Evolutionary conservation across 2,888 invertebrate species (phyloP), one percentile per base, ranked within the genome.

Genomic region (Eupeodes luniger): DNA sequence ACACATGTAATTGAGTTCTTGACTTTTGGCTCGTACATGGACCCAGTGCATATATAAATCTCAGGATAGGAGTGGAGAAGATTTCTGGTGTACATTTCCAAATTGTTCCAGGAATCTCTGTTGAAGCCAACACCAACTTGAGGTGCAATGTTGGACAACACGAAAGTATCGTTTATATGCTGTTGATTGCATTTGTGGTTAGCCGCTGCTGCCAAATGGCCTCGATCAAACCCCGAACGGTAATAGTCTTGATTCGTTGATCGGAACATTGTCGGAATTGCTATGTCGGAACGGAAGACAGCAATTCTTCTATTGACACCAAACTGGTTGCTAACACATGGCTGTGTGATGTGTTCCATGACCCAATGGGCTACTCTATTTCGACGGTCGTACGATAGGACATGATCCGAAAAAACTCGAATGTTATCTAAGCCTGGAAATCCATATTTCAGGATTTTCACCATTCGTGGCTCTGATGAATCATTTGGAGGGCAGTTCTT

Each of bases 161-260:
- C 95, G 93, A 99, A 99, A 0, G 99, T 99, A 92, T 99, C 97
- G 69, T 98, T 96, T 62, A 98, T 95, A 91, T 97, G 96, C 78
- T 95, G 95, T 92, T 98, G 98, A 74, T 94, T 92, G 0, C 94
- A 91, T 76, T 96, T 95, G 93, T 99, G 99, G 94, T 99, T 99
- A 0, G 98, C 99, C 0, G 99, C 99, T 0, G 99, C 98, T 0
- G 99, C 99, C 93, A 99, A 94, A 94, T 99, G 99, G 0, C 99
- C 99, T 62, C 99, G 94, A 93, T 99, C 98, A 92, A 96, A 99
- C 0, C 99, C 99, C 82, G 98, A 98, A 1, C 96, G 95, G 92
- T 96, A 96, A 92, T 98, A 98, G 93, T 99, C 98, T 34, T 94
- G 94, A 92, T 97, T 97, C 11, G 95, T 95, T 0, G 98, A 96